A percentile compares a stretch with the other conserved stretches of the same genome.
These are phyloP conservation scores for Galeopterus variegatus DNA, from an alignment of 2,113 vertebrate species.

Conservation along the genomic window DNA sequence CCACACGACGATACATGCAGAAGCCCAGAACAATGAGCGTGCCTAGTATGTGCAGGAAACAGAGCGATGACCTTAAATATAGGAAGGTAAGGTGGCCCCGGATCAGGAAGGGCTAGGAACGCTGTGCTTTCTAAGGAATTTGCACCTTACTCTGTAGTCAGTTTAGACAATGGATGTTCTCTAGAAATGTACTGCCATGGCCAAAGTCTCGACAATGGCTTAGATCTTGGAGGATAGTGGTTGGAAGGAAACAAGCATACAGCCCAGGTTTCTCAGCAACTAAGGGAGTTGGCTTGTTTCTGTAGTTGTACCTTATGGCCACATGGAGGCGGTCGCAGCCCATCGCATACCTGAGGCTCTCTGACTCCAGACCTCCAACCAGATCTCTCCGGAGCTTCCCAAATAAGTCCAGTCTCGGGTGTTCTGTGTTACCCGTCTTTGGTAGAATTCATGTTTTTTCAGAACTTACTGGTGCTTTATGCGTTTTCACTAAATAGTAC, in stretches of 20 bases:
- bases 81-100: background rate
- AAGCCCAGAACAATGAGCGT: background rate
- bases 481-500: background rate
- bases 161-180: background rate
- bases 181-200: background rate
- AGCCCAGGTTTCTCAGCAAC: background rate
- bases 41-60: background rate
- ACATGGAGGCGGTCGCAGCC: slow-evolving; percentile 12
- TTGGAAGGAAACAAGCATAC: background rate
- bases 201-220: background rate
- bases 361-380: background rate
- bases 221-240: background rate
- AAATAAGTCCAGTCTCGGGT: background rate
- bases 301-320: background rate
- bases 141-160: background rate
- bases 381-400: background rate
- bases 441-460: background rate
- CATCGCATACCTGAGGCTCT: background rate
- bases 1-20: background rate
- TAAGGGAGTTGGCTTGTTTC: background rate
- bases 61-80: background rate
- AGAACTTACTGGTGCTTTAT: background rate
- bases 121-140: background rate
- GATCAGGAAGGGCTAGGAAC: background rate
- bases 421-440: background rate